Base-by-base conservation (phyloP, 2,113 vertebrate species). In the Spea multiplicata region DNA sequence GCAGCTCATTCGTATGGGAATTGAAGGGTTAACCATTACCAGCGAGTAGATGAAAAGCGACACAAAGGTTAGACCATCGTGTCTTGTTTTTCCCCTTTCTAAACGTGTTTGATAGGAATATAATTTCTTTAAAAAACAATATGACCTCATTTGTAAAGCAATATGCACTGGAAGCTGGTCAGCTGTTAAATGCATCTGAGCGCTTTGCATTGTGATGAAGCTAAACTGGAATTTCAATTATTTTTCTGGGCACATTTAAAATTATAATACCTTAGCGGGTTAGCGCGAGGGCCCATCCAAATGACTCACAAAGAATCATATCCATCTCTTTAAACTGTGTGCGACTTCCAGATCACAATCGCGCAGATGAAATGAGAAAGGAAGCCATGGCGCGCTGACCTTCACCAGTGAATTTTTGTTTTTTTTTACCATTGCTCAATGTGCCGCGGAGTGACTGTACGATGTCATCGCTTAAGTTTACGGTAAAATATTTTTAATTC, bases 181-280 rank as follows among this genome's bases (percentile, higher is more conserved):
- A 91, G 89, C 91, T 92, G 91, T 91, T 92, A 93, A 92, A 92
- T 91, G 91, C 85, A 89, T 87, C 85, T 86, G 2, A 52, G 89
- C 85, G 74, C 86, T 84, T 86, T 87, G 91, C 90, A 91, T 92
- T 84, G 88, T 85, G 89, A 91, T 90, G 88, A 91, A 91, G 90
- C 91, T 86, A 88, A 91, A 91, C 87, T 88, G 89, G 91, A 92
- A 91, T 92, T 92, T 92, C 91, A 93, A 93, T 93, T 92, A 92
- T 93, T 93, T 30, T 92, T 91, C 91, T 89, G 89, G 91, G 91
- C 91, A 91, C 91, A 93, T 93, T 93, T 93, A 92, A 93, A 92
- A 93, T 93, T 91, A 91, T 92, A 92, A 93, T 93, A 88, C 90
- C 91, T 91, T 90, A 81, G 88, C 81, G 88, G 85, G 87, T 89